These are phyloP conservation scores for Triplophysa rosa DNA, from an alignment of 2,113 vertebrate species.

Conservation along the genomic window DNA sequence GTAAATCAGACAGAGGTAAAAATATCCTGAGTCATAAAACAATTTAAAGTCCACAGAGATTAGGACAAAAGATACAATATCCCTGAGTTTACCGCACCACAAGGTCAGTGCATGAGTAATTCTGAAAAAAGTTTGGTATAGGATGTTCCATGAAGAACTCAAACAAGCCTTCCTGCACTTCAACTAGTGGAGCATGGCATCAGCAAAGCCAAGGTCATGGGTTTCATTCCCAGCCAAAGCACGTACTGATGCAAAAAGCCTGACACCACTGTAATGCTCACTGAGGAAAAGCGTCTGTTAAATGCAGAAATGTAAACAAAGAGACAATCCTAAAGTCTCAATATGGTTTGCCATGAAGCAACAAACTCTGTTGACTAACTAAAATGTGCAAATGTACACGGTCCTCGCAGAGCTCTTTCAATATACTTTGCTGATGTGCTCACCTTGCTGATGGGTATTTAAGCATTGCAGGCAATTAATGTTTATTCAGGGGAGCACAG, in stretches of 20 bases:
- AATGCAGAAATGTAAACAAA: not conserved
- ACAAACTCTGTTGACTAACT: not conserved
- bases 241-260: too few species aligned
- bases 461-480: constrained; percentile 11
- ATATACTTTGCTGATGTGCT: not conserved
- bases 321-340: not conserved
- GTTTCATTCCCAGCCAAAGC: too few species aligned
- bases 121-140: not conserved
- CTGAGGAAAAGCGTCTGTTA: too few species aligned
- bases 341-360: not conserved
- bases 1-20: constrained; percentile 26
- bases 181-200: too few species aligned
- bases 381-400: not conserved
- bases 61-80: constrained; percentile 18
- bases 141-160: not conserved
- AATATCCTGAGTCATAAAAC: not conserved
- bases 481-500: constrained; percentile 33
- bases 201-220: too few species aligned
- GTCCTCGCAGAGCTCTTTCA: not conserved
- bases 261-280: too few species aligned
- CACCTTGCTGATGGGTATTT: constrained; percentile 10
- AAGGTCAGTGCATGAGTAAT: not conserved
- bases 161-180: not conserved
- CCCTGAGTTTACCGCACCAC: not conserved
- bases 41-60: constrained; percentile 19